Evolutionary conservation across 2,113 vertebrate species (phyloP).

Genomic region (Progne subis): DNA sequence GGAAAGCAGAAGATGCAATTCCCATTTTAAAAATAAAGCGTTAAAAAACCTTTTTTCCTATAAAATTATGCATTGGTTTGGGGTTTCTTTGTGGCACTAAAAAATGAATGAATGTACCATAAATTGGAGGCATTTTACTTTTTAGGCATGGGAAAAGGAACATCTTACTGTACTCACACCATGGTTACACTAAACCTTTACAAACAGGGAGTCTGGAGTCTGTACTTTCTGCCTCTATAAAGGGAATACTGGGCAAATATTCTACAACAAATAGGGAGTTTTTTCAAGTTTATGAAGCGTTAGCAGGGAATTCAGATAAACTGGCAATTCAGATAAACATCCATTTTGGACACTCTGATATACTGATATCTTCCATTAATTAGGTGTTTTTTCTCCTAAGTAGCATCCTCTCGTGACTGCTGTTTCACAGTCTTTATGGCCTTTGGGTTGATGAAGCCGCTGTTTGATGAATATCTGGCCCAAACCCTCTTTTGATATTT

Average conservation of each 20-base stretch:
- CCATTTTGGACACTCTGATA: not conserved
- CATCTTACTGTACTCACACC: not conserved
- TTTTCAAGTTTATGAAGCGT: not conserved
- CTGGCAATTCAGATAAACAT: not conserved
- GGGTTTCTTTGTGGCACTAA: not conserved
- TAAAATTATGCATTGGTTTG: not conserved
- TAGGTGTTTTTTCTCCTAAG: not conserved
- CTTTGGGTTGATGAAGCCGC: not conserved
- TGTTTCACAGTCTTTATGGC: not conserved
- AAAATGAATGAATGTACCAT: not conserved
- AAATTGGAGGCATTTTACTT: not conserved
- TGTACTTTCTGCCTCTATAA: not conserved
- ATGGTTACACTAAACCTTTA: accelerated
- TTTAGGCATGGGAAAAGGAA: not conserved
- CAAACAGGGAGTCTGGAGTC: not conserved
- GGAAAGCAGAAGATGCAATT: not conserved
- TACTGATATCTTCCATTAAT: not conserved
- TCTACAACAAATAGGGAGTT: not conserved
- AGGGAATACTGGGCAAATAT: not conserved
- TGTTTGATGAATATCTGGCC: not conserved
- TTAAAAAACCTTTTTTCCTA: not conserved
- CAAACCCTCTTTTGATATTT: not conserved
- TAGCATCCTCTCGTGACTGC: not conserved
- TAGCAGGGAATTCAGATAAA: not conserved
- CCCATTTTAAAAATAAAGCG: not conserved